Evolutionary conservation across 2,888 invertebrate species (phyloP).

Genomic region (Palloptera scutellata): DNA sequence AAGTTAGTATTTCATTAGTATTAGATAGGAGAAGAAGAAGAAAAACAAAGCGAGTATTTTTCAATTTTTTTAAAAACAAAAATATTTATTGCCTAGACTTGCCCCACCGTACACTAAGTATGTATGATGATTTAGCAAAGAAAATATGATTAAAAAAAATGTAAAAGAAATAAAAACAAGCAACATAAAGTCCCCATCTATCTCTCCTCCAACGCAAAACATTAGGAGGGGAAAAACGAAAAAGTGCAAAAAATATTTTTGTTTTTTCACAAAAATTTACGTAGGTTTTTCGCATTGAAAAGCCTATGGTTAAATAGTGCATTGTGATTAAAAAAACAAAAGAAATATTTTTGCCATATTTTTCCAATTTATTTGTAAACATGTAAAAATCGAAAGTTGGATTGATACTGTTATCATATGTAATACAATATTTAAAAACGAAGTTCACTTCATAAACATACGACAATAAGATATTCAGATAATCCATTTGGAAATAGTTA

Average conservation of each 20-base stretch:
- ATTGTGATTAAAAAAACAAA: slow-evolving; percentile 44
- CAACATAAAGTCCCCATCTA: slow-evolving; percentile 21
- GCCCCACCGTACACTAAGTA: slow-evolving; percentile 52
- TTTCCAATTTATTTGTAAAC: slow-evolving; percentile 37
- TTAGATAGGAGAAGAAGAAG: slow-evolving; percentile 34
- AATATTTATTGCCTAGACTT: slow-evolving; percentile 54
- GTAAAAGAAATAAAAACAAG: slow-evolving; percentile 24
- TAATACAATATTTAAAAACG: too few species aligned
- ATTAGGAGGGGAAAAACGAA: slow-evolving; percentile 14
- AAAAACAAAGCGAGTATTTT: slow-evolving; percentile 16
- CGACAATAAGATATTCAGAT: too few species aligned
- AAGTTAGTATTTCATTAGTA: slow-evolving; percentile 32
- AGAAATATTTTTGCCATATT: slow-evolving; percentile 44
- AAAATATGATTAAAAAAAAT: slow-evolving; percentile 24
- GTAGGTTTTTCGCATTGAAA: slow-evolving; percentile 59
- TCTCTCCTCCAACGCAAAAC: slow-evolving; percentile 26
- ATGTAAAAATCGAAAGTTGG: neutral
- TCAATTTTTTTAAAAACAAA: slow-evolving; percentile 25
- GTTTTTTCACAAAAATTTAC: slow-evolving; percentile 51
- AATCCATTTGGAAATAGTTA: too few species aligned
- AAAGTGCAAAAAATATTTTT: slow-evolving; percentile 39
- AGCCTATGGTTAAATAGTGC: slow-evolving; percentile 59
- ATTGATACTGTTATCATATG: neutral
- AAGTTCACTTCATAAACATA: too few species aligned
- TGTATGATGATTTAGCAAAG: slow-evolving; percentile 33